Base-by-base conservation (phyloP, 1,140 invertebrate species). In the Epicauta chinensis region DNA sequence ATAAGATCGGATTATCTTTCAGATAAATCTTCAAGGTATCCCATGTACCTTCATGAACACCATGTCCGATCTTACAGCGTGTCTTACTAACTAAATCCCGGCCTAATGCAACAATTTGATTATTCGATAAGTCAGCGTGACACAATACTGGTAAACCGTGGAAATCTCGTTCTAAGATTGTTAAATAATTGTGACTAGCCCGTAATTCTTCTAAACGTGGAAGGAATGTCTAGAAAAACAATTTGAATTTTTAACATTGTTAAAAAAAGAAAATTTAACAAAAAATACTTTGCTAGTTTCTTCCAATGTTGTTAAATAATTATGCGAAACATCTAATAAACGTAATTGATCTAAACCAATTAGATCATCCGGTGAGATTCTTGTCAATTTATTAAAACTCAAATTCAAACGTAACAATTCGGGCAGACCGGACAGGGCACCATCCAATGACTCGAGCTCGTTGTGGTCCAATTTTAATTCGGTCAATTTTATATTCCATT, bases 1-100 rank as follows among this genome's bases (percentile, higher is more conserved):
- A 88, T 53, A 87, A 65, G 44, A 87, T 81, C 38, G 85, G 84
- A 71, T 88, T 88, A 68, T 85, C 85, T 81, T 87, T 79, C 45
- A 91, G 74, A 68, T 86, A 81, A 61, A 91, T 83, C 62, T 86
- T 83, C 59, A 91, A 70, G 38, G 81, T 81, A 56, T 83, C 84
- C 45, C 79, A 80, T 6, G 87, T 83, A 51, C 84, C 84, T 16
- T 66, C 66, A 34, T 66, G 65, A 2, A 67, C 59, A 9, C 61
- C 64, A 44, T 64, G 54, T 39, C 87, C 83, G 39, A 86, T 79
- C 36, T 77, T 81, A 66, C 87, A 91, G 55, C 80, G 77, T 0
- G 87, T 88, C 64, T 89, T 87, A 2, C 83, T 78, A 0, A 87
- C 85, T 7, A 91, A 72, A 62, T 88, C 84, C 16, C 79, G 76